Percentiles rank a stretch among this genome's conserved stretches.
Conservation (phyloP, 2,888 invertebrate genomes). For the Calameuta idolon region DNA sequence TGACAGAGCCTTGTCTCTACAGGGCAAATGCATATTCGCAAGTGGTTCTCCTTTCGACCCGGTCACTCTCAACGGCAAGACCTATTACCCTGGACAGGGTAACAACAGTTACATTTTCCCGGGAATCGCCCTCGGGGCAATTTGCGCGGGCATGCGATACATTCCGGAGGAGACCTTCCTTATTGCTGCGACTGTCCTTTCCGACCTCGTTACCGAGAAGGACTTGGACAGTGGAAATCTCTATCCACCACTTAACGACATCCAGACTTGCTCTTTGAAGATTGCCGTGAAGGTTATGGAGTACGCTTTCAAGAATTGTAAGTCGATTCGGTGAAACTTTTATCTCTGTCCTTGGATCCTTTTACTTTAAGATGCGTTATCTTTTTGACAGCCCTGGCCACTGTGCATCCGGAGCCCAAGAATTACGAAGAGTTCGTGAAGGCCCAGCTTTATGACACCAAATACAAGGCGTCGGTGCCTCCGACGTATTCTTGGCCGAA, state of each 20-base stretch:
- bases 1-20: slow-evolving; percentile 32
- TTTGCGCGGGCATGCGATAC: slow-evolving; percentile 88
- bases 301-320: slow-evolving; percentile 84
- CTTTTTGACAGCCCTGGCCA: slow-evolving; percentile 76
- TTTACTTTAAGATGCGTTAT: background rate
- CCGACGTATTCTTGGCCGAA: slow-evolving; percentile 74
- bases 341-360: background rate
- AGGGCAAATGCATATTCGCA: slow-evolving; percentile 94
- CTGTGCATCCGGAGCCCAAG: slow-evolving; percentile 81
- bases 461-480: slow-evolving; percentile 78
- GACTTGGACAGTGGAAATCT: slow-evolving; percentile 88
- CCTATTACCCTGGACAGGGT: slow-evolving; percentile 93
- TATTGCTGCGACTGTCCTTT: slow-evolving; percentile 87
- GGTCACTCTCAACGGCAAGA: slow-evolving; percentile 83
- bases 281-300: slow-evolving; percentile 87
- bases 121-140: slow-evolving; percentile 91
- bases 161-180: slow-evolving; percentile 95
- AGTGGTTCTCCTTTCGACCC: slow-evolving; percentile 97
- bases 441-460: slow-evolving; percentile 84
- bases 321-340: slow-evolving; percentile 36
- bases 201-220: slow-evolving; percentile 82
- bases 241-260: slow-evolving; percentile 89
- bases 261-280: slow-evolving; percentile 86
- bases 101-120: slow-evolving; percentile 99
- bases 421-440: slow-evolving; percentile 81